Conservation (phyloP, 2,888 invertebrate species). For the Synergus itoensis region DNA sequence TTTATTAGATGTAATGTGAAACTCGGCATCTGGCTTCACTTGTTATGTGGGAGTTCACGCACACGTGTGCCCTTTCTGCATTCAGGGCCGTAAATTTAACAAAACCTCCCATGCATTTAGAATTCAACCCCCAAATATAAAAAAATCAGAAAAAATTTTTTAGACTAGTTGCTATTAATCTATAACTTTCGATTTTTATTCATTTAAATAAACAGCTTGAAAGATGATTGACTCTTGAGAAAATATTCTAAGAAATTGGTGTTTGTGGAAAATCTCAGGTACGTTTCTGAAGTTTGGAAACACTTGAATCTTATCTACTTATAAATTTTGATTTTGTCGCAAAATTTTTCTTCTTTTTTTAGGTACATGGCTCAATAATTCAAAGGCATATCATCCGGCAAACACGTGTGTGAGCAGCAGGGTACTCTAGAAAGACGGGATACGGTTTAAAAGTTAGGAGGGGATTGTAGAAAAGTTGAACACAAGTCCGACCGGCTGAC, state of each 20-base stretch:
- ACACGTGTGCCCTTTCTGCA: slow-evolving; percentile 32
- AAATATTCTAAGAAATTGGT: neutral
- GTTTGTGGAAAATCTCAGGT: neutral
- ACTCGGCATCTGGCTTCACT: slow-evolving; percentile 61
- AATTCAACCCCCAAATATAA: neutral
- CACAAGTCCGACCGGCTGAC: slow-evolving; percentile 35
- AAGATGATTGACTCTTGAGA: neutral
- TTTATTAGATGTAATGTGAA: slow-evolving; percentile 67
- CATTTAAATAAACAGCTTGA: neutral
- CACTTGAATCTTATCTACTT: neutral
- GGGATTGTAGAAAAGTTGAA: slow-evolving; percentile 17
- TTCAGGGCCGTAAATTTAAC: slow-evolving; percentile 16
- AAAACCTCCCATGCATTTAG: neutral
- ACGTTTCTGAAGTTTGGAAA: neutral
- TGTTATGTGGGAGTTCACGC: slow-evolving; percentile 57
- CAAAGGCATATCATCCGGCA: slow-evolving; percentile 21
- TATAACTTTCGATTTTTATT: neutral
- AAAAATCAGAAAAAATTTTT: neutral
- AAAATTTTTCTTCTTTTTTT: neutral
- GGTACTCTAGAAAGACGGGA: slow-evolving; percentile 30
- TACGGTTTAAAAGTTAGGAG: neutral
- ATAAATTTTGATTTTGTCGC: neutral
- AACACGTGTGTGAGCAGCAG: slow-evolving; percentile 34
- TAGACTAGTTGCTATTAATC: neutral
- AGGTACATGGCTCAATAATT: slow-evolving; percentile 24